Evolutionary conservation across 2,113 vertebrate genomes (phyloP), one percentile per base, ranked within the genome.

Genomic region (Nettapus auritus): DNA sequence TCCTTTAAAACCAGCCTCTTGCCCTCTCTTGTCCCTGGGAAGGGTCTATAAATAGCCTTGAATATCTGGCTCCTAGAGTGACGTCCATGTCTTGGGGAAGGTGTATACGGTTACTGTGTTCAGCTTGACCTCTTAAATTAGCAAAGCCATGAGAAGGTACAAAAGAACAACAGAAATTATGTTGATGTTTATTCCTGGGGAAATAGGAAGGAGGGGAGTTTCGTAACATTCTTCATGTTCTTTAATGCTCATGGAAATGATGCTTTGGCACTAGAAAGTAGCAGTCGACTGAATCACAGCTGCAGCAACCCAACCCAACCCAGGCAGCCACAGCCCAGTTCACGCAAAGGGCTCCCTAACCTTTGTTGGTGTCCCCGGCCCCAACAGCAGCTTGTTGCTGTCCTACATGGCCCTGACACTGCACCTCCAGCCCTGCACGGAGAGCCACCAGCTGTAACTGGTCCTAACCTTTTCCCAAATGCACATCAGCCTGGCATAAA

Each of bases 101-200:
- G 88, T 93, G 82, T 83, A 82, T 93, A 38, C 59, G 67, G 86
- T 44, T 85, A 68, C 94, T 70, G 50, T 4, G 22, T 55, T 83
- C 64, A 87, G 28, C 75, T 90, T 53, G 71, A 80, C 87, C 79
- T 81, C 86, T 91, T 93, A 59, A 86, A 86, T 68, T 85, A 96
- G 88, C 46, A 80, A 86, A 79, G 86, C 84, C 67, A 53, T 0
- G 4, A 91, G 87, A 94, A 95, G 78, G 68, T 80, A 94, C 75
- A 82, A 82, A 90, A 69, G 83, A 90, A 40, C 20, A 90, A 73
- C 56, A 81, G 63, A 73, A 83, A 70, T 82, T 85, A 68, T 66
- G 85, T 31, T 91, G 75, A 2, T 89, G 84, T 36, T 74, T 81
- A 59, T 94, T 94, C 88, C 88, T 89, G 83, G 77, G 85, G 87